Evolutionary conservation across 2,797 vertebrate genomes (phyloP).

Genomic region (Notolepis coatsorum): DNA sequence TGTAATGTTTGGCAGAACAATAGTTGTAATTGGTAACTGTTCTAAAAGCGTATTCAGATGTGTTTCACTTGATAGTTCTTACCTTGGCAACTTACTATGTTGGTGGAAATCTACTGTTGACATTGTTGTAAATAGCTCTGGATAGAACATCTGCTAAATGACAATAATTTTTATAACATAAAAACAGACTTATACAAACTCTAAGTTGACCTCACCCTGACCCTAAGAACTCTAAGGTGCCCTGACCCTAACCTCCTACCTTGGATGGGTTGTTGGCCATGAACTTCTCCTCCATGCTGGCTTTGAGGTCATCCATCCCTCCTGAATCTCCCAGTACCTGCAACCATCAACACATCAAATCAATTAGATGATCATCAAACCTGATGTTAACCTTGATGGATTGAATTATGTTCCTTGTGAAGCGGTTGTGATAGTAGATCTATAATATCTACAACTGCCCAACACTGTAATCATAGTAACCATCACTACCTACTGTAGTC

Average conservation of each 20-base stretch:
- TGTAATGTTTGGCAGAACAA: no score
- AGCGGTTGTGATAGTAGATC: no score
- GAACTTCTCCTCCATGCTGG: slow-evolving; percentile 97
- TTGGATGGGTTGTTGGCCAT: slow-evolving; percentile 95
- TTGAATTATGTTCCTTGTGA: no score
- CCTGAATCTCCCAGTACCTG: slow-evolving; percentile 90
- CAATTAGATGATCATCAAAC: neutral
- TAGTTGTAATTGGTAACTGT: no score
- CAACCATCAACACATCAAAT: neutral
- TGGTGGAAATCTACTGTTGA: no score
- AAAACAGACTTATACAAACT: neutral
- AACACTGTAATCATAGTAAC: neutral
- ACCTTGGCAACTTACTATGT: no score
- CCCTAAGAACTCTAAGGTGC: neutral
- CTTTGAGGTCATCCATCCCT: slow-evolving; percentile 92
- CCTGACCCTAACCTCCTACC: slow-evolving; percentile 57
- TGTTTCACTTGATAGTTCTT: no score
- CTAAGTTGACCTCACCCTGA: neutral
- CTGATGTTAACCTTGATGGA: neutral
- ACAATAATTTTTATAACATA: neutral
- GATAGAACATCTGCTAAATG: neutral
- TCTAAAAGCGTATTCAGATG: no score
- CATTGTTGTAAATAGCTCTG: neutral
- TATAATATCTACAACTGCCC: no score
- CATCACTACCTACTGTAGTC: neutral